Percentiles rank a stretch among this genome's conserved stretches.
phyloP scores from a whole-genome alignment of 2,797 vertebrate genomes.

The Numenius phaeopus region DNA sequence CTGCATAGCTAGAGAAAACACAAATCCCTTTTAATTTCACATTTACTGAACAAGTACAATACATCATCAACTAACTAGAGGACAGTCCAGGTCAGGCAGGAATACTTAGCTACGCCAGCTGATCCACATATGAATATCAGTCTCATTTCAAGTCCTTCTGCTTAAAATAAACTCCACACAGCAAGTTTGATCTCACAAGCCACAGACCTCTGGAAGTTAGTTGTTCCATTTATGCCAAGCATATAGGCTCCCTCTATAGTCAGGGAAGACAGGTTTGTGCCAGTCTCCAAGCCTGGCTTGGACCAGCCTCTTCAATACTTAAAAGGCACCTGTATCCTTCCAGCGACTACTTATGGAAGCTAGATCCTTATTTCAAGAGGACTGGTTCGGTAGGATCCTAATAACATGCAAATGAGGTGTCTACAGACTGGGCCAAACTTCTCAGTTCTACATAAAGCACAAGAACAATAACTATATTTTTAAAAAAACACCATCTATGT shows the following conservation, averaged over 20 bases:
- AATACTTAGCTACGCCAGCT: background rate
- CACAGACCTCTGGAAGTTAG: background rate
- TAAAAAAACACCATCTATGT: background rate
- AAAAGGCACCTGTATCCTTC: background rate
- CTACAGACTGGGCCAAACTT: background rate
- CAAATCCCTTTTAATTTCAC: slow-evolving; percentile 40
- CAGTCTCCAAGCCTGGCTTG: background rate
- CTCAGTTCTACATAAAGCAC: background rate
- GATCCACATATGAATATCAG: background rate
- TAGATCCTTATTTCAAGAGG: background rate
- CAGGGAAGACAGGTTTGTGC: background rate
- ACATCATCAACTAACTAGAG: background rate
- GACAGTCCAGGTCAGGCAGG: background rate
- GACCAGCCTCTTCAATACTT: background rate
- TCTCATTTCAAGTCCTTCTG: background rate
- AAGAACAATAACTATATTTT: background rate
- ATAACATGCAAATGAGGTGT: background rate
- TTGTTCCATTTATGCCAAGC: background rate
- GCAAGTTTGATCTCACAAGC: background rate
- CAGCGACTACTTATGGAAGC: background rate
- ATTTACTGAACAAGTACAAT: slow-evolving; percentile 35
- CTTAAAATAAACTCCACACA: background rate
- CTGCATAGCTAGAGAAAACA: background rate
- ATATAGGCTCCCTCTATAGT: background rate
- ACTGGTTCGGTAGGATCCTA: background rate